Percentiles rank a stretch among this genome's conserved stretches.
Evolutionary conservation across 2,888 invertebrate species (phyloP).

Genomic region (Lasioglossum marginatum): DNA sequence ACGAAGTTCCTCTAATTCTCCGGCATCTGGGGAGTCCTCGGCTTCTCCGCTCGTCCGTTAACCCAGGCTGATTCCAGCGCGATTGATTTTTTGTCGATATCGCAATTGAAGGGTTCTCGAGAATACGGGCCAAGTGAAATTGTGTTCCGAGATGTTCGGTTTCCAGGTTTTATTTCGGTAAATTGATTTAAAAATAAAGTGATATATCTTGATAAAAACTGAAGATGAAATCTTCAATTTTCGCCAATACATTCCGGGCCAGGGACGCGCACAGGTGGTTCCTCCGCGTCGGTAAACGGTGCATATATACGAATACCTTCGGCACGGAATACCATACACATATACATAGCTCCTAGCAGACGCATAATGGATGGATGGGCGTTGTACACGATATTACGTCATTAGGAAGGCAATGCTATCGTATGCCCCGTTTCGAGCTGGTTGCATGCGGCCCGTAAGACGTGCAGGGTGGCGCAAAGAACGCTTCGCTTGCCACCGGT

Average conservation of each 20-base stretch:
- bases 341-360: slow-evolving; percentile 38
- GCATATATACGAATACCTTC: slow-evolving; percentile 49
- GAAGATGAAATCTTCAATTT: not conserved
- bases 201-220: no score
- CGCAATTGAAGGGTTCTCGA: not conserved
- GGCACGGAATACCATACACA: slow-evolving; percentile 21
- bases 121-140: not conserved
- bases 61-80: not conserved
- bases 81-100: not conserved
- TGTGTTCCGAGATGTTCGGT: not conserved
- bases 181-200: no score
- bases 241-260: slow-evolving; percentile 46
- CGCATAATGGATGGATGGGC: slow-evolving; percentile 75
- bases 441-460: slow-evolving; percentile 47
- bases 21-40: not conserved
- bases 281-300: slow-evolving; percentile 42
- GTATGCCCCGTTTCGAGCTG: slow-evolving; percentile 64
- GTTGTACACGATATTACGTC: slow-evolving; percentile 73
- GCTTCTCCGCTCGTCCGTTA: not conserved
- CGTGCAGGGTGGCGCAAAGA: slow-evolving; percentile 37
- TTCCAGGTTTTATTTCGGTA: not conserved
- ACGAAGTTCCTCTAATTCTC: not conserved
- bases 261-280: slow-evolving; percentile 68
- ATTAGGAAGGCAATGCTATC: slow-evolving; percentile 68
- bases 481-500: slow-evolving; percentile 29